Percentiles rank a stretch among this genome's conserved stretches.
Conservation (phyloP, 2,888 invertebrate genomes). For the Heliconius sara region DNA sequence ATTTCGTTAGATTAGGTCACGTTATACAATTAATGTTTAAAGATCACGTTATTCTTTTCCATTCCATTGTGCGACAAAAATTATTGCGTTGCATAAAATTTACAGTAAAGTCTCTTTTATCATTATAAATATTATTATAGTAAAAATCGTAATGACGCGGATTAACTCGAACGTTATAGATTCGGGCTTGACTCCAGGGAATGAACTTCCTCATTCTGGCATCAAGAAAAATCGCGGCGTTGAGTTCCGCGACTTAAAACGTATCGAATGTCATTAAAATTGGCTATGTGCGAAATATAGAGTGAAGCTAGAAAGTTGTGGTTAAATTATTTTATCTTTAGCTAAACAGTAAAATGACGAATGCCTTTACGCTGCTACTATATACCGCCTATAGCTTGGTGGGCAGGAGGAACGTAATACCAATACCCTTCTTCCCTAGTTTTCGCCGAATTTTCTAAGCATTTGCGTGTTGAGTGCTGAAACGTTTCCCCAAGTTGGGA, state of each 20-base stretch:
- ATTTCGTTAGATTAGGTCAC: constrained; percentile 3
- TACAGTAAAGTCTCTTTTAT: background rate
- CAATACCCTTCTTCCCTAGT: no score
- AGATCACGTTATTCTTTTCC: background rate
- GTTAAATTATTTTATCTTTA: no score
- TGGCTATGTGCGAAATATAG: no score
- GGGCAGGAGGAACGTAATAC: background rate
- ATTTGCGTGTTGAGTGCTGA: no score
- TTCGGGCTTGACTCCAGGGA: background rate
- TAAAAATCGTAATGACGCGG: background rate
- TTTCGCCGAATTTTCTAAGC: no score
- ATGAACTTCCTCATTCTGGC: background rate
- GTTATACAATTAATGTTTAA: background rate
- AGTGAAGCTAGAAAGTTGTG: no score
- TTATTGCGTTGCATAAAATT: background rate
- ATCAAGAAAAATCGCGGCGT: background rate
- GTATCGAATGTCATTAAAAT: no score
- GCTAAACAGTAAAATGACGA: no score
- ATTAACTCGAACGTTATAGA: no score
- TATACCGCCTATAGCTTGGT: no score
- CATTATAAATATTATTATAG: background rate
- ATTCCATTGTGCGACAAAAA: background rate
- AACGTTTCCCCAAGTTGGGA: no score
- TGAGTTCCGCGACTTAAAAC: background rate
- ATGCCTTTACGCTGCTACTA: no score